Evolutionary conservation across 2,888 invertebrate genomes (phyloP).

Genomic region (Drosophila trichaetosa): DNA sequence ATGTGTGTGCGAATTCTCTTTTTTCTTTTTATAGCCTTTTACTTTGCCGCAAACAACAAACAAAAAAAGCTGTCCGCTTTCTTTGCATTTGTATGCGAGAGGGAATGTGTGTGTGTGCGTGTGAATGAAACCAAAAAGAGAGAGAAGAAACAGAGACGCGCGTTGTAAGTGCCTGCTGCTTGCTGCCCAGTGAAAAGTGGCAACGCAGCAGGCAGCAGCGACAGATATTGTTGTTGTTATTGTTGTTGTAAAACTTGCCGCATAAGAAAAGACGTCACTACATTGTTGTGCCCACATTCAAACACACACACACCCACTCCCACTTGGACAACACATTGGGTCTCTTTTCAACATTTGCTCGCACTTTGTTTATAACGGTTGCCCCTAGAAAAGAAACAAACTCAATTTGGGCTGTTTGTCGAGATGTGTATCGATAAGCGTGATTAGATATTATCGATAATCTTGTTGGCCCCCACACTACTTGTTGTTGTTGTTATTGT

Average conservation of each 20-base stretch:
- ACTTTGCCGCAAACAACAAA: constrained; percentile 65
- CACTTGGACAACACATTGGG: not conserved
- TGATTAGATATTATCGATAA: constrained; percentile 28
- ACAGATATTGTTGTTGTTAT: constrained; percentile 20
- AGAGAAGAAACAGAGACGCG: constrained; percentile 38
- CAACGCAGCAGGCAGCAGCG: constrained; percentile 72
- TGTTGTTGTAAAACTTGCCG: constrained; percentile 26
- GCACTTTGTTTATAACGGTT: constrained; percentile 33
- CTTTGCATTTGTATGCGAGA: constrained; percentile 18
- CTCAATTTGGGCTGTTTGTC: not conserved
- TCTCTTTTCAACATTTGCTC: constrained; percentile 17
- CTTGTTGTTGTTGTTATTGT: constrained; percentile 45
- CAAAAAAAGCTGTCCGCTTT: constrained; percentile 34
- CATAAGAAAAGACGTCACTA: constrained; percentile 56
- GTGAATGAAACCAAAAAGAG: constrained; percentile 62
- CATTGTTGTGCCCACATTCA: constrained; percentile 14
- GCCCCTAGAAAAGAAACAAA: constrained; percentile 8
- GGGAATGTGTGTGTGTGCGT: constrained; percentile 43
- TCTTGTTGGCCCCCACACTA: constrained; percentile 30
- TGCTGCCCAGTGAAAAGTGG: constrained; percentile 66
- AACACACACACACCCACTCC: not conserved
- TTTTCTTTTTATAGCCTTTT: constrained; percentile 73
- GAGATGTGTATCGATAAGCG: constrained; percentile 32
- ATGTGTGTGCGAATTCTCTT: constrained; percentile 45
- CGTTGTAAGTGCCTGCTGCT: constrained; percentile 33